Evolutionary conservation across 2,888 invertebrate species (phyloP), one percentile per base, ranked within the genome.

Genomic region (Lasioglossum zephyrum): DNA sequence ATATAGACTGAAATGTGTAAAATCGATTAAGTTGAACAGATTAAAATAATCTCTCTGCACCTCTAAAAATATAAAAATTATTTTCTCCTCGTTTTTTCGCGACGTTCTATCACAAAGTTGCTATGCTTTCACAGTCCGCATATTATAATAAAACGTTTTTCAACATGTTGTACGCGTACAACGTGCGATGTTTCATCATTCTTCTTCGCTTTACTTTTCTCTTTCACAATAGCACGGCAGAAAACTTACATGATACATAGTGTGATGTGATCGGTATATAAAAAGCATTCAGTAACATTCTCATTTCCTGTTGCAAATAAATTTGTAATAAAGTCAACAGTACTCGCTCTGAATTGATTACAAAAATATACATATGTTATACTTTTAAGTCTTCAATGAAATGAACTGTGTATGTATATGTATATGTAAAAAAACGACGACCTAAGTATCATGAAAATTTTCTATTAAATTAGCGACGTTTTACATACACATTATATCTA

Each of bases 31-130:
- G 77, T 75, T 70, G 73, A 79, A 89, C 70, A 79, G 82, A 82
- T 81, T 66, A 83, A 89, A 85, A 80, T 73, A 77, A 89, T 60
- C 47, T 73, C 75, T 72, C 75, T 72, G 41, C 39, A 78, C 74
- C 60, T 87, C 74, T 74, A 84, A 84, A 81, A 85, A 84, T 89
- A 89, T 87, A 83, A 84, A 86, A 89, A 83, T 79, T 74, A 84
- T 86, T 78, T 63, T 81, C 73, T 79, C 66, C 73, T 53, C 70
- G 79, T 41, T 84, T 85, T 85, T 85, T 82, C 72, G n/a, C 81
- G 73, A 87, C 47, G 74, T 72, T 69, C 85, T 88, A 90, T 90
- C 90, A 90, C 88, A 90, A 87, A 81, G 80, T 90, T 82, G 83
- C 76, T 89, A 87, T 63, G 73, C 70, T 81, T 39, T 87, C 83